These are phyloP conservation scores for Paratilapia polleni DNA, from an alignment of 2,113 vertebrate species.

Conservation along the genomic window DNA sequence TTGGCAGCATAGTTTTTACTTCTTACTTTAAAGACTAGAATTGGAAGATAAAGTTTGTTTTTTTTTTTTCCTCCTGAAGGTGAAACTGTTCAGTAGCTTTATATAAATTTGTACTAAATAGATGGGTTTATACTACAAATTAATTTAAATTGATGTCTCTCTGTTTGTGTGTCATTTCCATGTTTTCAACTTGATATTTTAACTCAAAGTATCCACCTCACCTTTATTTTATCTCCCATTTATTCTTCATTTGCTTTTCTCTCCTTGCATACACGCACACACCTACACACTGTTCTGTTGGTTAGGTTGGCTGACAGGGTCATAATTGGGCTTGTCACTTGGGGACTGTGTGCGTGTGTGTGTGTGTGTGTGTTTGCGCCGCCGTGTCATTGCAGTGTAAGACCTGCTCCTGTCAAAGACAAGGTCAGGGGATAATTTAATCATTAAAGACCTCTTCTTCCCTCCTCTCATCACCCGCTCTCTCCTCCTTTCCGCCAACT, in stretches of 20 bases:
- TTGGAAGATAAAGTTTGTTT: not conserved
- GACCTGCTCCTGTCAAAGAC: constrained; percentile 77
- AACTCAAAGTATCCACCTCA: not conserved
- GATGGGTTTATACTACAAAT: not conserved
- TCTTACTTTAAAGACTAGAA: not conserved
- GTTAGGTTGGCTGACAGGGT: constrained; percentile 71
- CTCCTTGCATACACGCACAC: constrained; percentile 20
- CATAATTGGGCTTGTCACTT: constrained; percentile 81
- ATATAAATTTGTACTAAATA: not conserved
- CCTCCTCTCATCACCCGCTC: constrained; percentile 43
- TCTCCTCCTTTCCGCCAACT: constrained; percentile 46
- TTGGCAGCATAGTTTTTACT: not conserved
- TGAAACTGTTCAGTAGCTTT: not conserved
- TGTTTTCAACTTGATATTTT: not conserved
- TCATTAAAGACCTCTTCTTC: constrained; percentile 79
- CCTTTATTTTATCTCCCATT: not conserved
- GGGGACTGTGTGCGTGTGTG: not conserved
- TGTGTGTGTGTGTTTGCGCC: constrained; percentile 24
- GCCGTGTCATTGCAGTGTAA: constrained; percentile 63
- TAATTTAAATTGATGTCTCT: not conserved
- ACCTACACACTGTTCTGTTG: constrained; percentile 30
- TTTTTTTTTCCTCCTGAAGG: not conserved
- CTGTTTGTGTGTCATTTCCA: not conserved
- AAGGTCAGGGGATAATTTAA: constrained; percentile 85
- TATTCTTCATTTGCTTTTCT: constrained; percentile 25